A percentile compares a stretch with the other conserved stretches of the same genome.
Conservation (phyloP, 2,113 vertebrate species). For the Numida meleagris region DNA sequence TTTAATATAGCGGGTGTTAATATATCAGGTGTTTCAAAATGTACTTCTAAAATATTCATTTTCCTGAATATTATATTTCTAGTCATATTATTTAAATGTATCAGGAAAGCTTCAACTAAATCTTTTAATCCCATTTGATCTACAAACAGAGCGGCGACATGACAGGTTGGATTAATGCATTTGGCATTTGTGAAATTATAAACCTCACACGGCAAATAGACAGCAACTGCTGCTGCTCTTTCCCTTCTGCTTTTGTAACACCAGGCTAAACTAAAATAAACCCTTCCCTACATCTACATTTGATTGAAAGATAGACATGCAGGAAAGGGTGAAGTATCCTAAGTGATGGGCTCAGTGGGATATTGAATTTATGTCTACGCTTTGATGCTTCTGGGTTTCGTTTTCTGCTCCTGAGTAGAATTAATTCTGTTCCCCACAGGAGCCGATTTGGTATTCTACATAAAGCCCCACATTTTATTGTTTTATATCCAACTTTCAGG, state of each 20-base stretch:
- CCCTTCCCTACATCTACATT: constrained; percentile 10
- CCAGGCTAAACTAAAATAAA: constrained; percentile 50
- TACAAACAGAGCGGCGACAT: constrained; percentile 62
- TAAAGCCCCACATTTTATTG: neutral
- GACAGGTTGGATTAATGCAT: constrained; percentile 69
- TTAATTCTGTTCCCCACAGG: constrained; percentile 57
- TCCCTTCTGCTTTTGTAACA: neutral
- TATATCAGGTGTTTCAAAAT: neutral
- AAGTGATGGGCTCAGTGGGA: constrained; percentile 64
- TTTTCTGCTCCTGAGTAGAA: constrained; percentile 63
- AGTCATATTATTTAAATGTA: constrained; percentile 67
- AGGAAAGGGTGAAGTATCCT: constrained; percentile 35
- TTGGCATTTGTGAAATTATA: constrained; percentile 67
- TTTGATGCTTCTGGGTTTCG: constrained; percentile 63
- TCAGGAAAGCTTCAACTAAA: constrained; percentile 58
- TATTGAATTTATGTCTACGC: constrained; percentile 62
- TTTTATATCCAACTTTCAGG: constrained; percentile 45
- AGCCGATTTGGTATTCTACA: neutral
- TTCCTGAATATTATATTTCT: constrained; percentile 25
- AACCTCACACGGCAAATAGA: constrained; percentile 54
- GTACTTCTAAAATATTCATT: constrained; percentile 45
- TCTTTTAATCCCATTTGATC: constrained; percentile 70
- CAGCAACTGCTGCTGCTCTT: constrained; percentile 45
- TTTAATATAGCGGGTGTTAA: neutral
- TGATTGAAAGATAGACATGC: constrained; percentile 61